Evolutionary conservation across 2,797 vertebrate genomes (phyloP), one percentile per base, ranked within the genome.

Genomic region (Staurois parvus): DNA sequence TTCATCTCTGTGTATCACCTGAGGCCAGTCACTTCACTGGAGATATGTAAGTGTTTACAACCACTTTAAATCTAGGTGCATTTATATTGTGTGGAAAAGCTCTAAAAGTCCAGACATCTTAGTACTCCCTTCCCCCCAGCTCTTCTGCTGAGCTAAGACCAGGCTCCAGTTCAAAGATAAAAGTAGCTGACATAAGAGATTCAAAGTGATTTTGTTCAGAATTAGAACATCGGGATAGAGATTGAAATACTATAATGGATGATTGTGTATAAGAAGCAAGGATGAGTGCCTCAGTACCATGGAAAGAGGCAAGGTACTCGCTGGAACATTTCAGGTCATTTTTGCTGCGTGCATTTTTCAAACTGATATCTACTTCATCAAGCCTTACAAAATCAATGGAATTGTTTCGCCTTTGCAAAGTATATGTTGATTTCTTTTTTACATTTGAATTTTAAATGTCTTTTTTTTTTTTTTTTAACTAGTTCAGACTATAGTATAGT

Each of bases 251-350:
- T 59, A 45, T 72, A 37, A 62, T 62, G 34, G 48, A 62, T 72
- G 79, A 28, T n/a, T 72, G 68, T 59, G 48, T 37, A 72, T 24
- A 72, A 59, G 26, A 29, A 72, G 32, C 30, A 29, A 40, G 52
- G 70, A 26, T 72, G 52, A 81, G n/a, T 70, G 48, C 68, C 78
- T 72, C 76, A 79, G 83, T 32, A 84, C 76, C 76, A 66, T 84
- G 83, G 83, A 84, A 34, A 84, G 68, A 62, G 26, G 52, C 17
- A 0, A 24, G 26, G 21, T 69, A 56, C 26, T 79, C 13, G 30
- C 6, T 11, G 15, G 21, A 52, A 21, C 48, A 40, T 56, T 80
- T 37, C 8, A 26, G 79, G 42, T 56, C 9, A 52, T 19, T 37
- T 48, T 48, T 29, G 12, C 13, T 42, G 62, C 28, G 67, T 21